These are phyloP conservation scores for Ochotona curzoniae DNA, from an alignment of 2,113 vertebrate genomes.

Conservation along the genomic window DNA sequence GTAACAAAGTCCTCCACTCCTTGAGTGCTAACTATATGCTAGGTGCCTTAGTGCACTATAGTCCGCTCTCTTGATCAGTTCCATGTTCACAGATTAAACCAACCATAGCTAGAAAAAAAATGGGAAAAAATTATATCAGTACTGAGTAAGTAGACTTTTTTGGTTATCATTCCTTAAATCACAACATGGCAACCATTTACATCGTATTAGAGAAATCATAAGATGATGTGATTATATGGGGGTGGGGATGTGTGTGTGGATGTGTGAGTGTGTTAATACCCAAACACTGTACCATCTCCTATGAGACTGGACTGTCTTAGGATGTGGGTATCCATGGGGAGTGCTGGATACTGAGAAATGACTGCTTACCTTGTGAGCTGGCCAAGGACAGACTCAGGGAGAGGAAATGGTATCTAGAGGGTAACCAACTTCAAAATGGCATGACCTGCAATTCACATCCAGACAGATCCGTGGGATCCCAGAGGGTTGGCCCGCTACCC, in stretches of 20 bases:
- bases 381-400: background rate
- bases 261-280: background rate
- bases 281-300: background rate
- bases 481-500: background rate
- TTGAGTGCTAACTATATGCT: background rate
- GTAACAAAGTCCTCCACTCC: background rate
- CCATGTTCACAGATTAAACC: background rate
- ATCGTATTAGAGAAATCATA: background rate
- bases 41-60: background rate
- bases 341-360: background rate
- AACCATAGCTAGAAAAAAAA: background rate
- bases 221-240: background rate
- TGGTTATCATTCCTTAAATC: background rate
- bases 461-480: background rate
- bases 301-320: background rate
- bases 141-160: background rate
- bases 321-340: background rate
- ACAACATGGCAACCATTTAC: background rate
- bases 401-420: constrained; percentile 11
- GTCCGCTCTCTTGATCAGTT: background rate
- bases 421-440: background rate
- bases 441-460: background rate
- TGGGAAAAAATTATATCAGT: background rate
- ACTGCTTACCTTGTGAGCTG: background rate
- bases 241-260: background rate